Conservation (phyloP, 2,797 vertebrate genomes). For the Bradypodion pumilum region DNA sequence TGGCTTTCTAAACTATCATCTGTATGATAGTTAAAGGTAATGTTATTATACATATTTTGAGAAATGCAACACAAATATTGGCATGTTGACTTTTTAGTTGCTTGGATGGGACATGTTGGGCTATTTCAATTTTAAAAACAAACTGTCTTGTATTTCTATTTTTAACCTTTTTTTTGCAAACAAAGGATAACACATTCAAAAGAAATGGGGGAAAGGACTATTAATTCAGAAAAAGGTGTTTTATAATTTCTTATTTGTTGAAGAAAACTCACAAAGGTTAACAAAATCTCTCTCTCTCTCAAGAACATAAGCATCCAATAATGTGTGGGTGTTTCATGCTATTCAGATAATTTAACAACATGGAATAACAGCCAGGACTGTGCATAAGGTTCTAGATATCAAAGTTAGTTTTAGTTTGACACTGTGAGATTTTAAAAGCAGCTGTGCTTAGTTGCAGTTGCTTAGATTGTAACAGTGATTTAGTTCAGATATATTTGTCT, state of each 20-base stretch:
- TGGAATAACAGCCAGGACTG: constrained; percentile 56
- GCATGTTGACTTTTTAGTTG: too few relatives aligned
- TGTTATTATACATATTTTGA: constrained; percentile 3
- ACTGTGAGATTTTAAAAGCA: constrained; percentile 78
- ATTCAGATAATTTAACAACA: constrained; percentile 57
- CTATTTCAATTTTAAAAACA: too few relatives aligned
- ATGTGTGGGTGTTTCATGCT: constrained; percentile 59
- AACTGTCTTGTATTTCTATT: background rate
- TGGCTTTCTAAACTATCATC: background rate
- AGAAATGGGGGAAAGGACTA: background rate
- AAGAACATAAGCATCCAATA: constrained; percentile 40
- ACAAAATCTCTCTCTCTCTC: constrained; percentile 54
- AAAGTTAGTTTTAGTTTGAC: constrained; percentile 78
- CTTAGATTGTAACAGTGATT: constrained; percentile 80
- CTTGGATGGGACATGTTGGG: too few relatives aligned
- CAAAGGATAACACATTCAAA: background rate
- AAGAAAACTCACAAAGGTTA: constrained; percentile 26
- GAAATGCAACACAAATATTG: background rate
- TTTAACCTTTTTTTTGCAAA: background rate
- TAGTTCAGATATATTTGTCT: constrained; percentile 82
- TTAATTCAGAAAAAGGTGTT: constrained; percentile 12
- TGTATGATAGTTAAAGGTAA: background rate
- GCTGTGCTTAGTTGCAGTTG: constrained; percentile 77
- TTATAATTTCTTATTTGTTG: background rate
- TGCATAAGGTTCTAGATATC: constrained; percentile 71